Evolutionary conservation across 2,888 invertebrate genomes (phyloP).

Genomic region (Trachelus stipa): DNA sequence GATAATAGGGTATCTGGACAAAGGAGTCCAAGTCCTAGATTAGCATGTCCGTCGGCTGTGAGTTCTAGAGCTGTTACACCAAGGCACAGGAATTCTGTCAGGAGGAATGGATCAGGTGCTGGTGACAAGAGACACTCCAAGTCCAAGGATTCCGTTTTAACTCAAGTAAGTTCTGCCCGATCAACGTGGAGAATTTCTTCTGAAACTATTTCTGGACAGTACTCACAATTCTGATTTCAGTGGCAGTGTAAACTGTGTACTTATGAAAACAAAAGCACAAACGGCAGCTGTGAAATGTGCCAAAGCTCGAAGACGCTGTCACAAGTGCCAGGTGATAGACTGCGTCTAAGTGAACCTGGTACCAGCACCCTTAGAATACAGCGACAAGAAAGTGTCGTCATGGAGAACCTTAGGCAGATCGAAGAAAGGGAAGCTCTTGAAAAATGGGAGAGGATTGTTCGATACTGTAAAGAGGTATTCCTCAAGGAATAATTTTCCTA

Average conservation of each 20-base stretch:
- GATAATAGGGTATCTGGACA: conserved; percentile 46
- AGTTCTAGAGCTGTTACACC: conserved; percentile 59
- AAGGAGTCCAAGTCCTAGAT: conserved; percentile 60
- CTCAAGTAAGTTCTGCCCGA: conserved; percentile 42
- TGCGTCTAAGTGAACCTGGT: conserved; percentile 63
- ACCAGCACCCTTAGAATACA: conserved; percentile 65
- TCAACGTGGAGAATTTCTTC: background rate
- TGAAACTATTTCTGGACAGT: background rate
- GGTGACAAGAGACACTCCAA: conserved; percentile 55
- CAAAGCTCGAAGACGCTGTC: conserved; percentile 71
- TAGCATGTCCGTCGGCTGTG: conserved; percentile 42
- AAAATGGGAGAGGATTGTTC: conserved; percentile 91
- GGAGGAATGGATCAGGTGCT: conserved; percentile 53
- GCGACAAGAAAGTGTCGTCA: conserved; percentile 81
- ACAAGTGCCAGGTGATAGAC: conserved; percentile 53
- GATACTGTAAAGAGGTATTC: conserved; percentile 84
- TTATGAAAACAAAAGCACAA: conserved; percentile 77
- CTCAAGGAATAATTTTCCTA: background rate
- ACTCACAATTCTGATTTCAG: conserved; percentile 27
- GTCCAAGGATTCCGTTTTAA: conserved; percentile 47
- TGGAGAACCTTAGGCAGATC: conserved; percentile 83
- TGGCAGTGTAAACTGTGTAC: conserved; percentile 88
- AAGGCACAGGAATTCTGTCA: conserved; percentile 60
- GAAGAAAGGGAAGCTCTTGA: conserved; percentile 90
- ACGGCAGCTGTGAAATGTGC: conserved; percentile 81